Evolutionary conservation across 2,888 invertebrate genomes (phyloP).

Genomic region (Dolomedes plantarius): DNA sequence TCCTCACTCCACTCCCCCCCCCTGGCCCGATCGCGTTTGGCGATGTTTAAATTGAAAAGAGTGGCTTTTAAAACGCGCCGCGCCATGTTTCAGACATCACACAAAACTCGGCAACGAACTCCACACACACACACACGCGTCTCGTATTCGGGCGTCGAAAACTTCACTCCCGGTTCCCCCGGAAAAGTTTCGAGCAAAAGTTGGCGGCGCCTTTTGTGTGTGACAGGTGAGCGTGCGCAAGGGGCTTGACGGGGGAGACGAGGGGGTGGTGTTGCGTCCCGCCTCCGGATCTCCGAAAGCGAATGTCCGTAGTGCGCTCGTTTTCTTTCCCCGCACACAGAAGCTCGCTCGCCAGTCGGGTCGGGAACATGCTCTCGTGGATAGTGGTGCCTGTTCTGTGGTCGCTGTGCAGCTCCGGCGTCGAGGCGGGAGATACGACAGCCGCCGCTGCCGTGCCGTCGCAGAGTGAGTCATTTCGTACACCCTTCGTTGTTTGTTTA

Average conservation of each 20-base stretch:
- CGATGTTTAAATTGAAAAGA: no score
- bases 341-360: background rate
- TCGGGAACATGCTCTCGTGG: background rate
- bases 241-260: no score
- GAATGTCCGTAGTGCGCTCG: background rate
- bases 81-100: no score
- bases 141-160: no score
- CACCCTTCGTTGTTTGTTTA: no score
- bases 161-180: background rate
- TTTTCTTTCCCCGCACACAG: background rate
- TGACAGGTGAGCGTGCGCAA: background rate
- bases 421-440: background rate
- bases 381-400: background rate
- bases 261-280: no score
- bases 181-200: background rate
- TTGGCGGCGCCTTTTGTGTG: background rate
- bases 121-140: no score
- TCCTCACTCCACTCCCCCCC: no score
- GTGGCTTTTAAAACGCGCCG: no score
- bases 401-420: background rate
- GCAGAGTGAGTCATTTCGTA: slow-evolving; percentile 5
- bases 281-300: no score
- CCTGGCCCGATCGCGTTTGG: no score
- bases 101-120: no score
- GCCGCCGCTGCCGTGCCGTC: background rate